Evolutionary conservation across 2,888 invertebrate species (phyloP).

Genomic region (Pterobdella sp.): DNA sequence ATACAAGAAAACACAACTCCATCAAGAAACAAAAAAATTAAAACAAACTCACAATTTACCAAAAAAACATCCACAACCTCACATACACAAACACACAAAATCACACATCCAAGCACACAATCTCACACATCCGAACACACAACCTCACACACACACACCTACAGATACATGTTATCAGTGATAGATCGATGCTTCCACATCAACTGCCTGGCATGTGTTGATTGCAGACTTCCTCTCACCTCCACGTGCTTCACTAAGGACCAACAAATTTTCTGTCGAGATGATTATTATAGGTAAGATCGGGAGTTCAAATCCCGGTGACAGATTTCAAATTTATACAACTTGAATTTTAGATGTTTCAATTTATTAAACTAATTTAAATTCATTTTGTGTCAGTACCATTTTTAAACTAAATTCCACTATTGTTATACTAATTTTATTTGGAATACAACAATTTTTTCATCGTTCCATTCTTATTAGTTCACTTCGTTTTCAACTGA

Average conservation of each 20-base stretch:
- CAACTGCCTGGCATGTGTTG: conserved; percentile 74
- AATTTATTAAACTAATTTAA: neutral
- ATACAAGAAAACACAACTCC: neutral
- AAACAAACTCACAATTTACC: neutral
- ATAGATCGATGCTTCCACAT: conserved; percentile 88
- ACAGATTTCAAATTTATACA: too few relatives aligned
- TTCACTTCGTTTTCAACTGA: too few relatives aligned
- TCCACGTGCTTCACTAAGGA: conserved; percentile 84
- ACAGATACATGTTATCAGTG: conserved; percentile 72
- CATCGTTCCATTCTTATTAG: neutral
- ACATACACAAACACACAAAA: neutral
- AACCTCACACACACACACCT: neutral
- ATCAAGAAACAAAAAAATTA: neutral
- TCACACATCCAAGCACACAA: neutral
- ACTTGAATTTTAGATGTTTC: too few relatives aligned
- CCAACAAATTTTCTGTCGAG: conserved; percentile 89
- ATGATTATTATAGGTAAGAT: conserved; percentile 88
- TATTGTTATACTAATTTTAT: neutral
- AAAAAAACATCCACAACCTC: neutral
- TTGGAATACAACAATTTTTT: neutral
- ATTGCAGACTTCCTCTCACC: conserved; percentile 79
- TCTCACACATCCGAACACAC: neutral
- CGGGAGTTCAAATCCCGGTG: too few relatives aligned
- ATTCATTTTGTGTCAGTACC: neutral
- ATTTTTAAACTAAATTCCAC: neutral